Evolutionary conservation across 1,140 invertebrate species (phyloP).

Genomic region (Ephestia elutella): DNA sequence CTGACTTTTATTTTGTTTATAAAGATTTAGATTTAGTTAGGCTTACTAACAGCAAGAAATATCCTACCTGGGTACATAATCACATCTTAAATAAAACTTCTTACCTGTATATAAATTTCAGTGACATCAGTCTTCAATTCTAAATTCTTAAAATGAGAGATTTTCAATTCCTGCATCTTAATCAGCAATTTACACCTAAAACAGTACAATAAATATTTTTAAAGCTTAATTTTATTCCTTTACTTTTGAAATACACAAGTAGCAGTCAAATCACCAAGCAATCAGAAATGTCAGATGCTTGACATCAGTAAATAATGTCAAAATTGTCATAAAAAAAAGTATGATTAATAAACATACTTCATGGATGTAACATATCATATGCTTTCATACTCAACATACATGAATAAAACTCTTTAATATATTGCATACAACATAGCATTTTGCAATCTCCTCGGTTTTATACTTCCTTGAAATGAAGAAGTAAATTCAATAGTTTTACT

Average conservation of each 20-base stretch:
- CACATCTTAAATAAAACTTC: neutral
- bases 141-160: neutral
- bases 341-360: too few relatives aligned
- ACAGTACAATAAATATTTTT: neutral
- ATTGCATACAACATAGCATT: too few relatives aligned
- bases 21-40: too few relatives aligned
- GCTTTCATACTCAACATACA: too few relatives aligned
- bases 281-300: conserved; percentile 14
- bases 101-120: neutral
- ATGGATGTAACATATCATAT: too few relatives aligned
- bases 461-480: too few relatives aligned
- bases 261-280: neutral
- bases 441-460: too few relatives aligned
- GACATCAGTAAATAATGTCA: conserved; percentile 12
- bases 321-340: neutral
- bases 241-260: neutral
- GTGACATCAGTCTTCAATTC: neutral
- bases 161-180: neutral
- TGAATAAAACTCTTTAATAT: too few relatives aligned
- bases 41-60: neutral
- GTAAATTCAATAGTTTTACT: too few relatives aligned
- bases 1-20: too few relatives aligned
- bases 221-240: neutral
- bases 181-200: neutral
- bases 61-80: neutral